These are phyloP conservation scores for Thymelicus lineola DNA, from an alignment of 2,888 invertebrate genomes.

Conservation along the genomic window DNA sequence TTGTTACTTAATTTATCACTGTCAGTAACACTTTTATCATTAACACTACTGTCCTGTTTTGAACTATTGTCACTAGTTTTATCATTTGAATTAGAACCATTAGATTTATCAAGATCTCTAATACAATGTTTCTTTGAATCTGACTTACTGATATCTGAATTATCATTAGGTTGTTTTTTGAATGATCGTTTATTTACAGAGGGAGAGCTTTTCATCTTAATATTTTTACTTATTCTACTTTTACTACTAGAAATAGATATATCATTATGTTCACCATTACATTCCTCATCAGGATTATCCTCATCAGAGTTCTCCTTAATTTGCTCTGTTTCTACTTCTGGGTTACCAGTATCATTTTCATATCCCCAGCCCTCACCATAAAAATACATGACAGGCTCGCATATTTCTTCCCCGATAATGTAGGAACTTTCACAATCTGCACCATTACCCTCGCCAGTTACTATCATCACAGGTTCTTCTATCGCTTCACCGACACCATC, in stretches of 20 bases:
- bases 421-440: slow-evolving; percentile 86
- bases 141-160: slow-evolving; percentile 63
- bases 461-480: slow-evolving; percentile 89
- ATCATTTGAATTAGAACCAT: slow-evolving; percentile 62
- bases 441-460: slow-evolving; percentile 89
- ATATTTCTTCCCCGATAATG: slow-evolving; percentile 88
- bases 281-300: slow-evolving; percentile 68
- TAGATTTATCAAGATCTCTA: slow-evolving; percentile 65
- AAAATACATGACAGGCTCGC: slow-evolving; percentile 89
- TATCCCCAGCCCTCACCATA: slow-evolving; percentile 89
- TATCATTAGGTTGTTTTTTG: slow-evolving; percentile 73
- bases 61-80: slow-evolving; percentile 56
- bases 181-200: slow-evolving; percentile 70
- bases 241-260: slow-evolving; percentile 59
- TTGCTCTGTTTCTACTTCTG: slow-evolving; percentile 65
- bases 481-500: slow-evolving; percentile 86
- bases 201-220: slow-evolving; percentile 47
- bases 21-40: slow-evolving; percentile 66
- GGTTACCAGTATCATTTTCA: slow-evolving; percentile 91
- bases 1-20: slow-evolving; percentile 65
- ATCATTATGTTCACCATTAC: slow-evolving; percentile 73
- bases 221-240: slow-evolving; percentile 62
- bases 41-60: slow-evolving; percentile 60
- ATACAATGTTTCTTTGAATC: slow-evolving; percentile 77
- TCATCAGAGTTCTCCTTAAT: slow-evolving; percentile 58